A percentile compares a stretch with the other conserved stretches of the same genome.
phyloP scores from a whole-genome alignment of 64 coral and sea anemone species.

The Hydrozoanthus tunicans region DNA sequence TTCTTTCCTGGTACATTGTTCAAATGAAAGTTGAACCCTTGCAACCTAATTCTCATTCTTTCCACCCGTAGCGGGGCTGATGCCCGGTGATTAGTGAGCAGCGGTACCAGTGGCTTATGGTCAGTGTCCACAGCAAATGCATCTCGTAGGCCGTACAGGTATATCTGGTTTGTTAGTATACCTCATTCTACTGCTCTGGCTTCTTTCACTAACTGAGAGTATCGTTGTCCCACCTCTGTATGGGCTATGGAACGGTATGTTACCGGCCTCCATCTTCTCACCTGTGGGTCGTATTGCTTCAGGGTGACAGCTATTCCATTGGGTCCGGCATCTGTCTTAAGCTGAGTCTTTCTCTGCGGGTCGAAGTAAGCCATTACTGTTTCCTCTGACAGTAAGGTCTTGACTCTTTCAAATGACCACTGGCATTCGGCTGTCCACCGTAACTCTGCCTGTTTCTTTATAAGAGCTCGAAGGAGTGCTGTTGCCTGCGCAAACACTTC shows the following conservation, averaged over 20 bases:
- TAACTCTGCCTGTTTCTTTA: constrained; percentile 6
- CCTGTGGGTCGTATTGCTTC: constrained; percentile 47
- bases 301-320: not conserved
- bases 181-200: constrained; percentile 56
- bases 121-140: constrained; percentile 33
- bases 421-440: no score
- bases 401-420: no score
- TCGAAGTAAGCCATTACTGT: constrained; percentile 65
- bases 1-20: constrained; percentile 47
- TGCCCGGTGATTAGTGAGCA: constrained; percentile 3
- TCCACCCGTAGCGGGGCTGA: constrained; percentile 40
- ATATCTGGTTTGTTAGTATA: constrained; percentile 62
- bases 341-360: constrained; percentile 15
- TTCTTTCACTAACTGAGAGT: constrained; percentile 58
- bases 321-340: not conserved
- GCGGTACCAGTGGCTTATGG: constrained; percentile 36
- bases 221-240: constrained; percentile 48
- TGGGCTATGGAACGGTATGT: constrained; percentile 41
- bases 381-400: constrained; percentile 5
- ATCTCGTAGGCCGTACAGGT: constrained; percentile 57
- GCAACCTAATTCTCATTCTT: constrained; percentile 31
- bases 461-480: not conserved
- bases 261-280: constrained; percentile 33
- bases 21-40: constrained; percentile 57
- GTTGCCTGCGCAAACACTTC: constrained; percentile 40